Evolutionary conservation across 2,888 invertebrate genomes (phyloP), one percentile per base, ranked within the genome.

Genomic region (Ceraclea dissimilis): DNA sequence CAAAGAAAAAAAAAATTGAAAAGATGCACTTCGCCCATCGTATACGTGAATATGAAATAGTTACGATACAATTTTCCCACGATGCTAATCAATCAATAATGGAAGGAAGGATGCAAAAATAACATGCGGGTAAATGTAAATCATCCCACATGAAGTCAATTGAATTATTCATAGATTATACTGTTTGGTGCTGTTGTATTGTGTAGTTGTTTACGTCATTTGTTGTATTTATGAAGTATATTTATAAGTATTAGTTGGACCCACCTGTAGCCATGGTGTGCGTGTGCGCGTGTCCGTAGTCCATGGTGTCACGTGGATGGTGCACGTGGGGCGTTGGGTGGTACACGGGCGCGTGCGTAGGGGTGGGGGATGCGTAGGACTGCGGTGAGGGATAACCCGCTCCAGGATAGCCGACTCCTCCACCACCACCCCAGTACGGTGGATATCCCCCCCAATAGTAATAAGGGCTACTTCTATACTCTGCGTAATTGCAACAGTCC

Each of bases 401-500:
- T 67, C 73, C 74, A 66, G 68, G 69, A 44, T 53, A 65, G 63
- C 68, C 69, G 63, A 68, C 67, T 65, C 69, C 62, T 68, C 68
- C 66, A 69, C 66, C 60, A 65, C 68, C 67, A 64, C 67, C 61
- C 64, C 69, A 69, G 47, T 70, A 72, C 71, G 44, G 31, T 39
- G 49, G 39, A 31, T n/a, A 26, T 46, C 34, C 49, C 49, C 49
- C 48, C 43, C 52, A 54, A 39, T 53, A 53, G 43, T 57, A 57
- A 47, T 47, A 49, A 31, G 55, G 51, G 21, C 53, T 57, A 51
- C 53, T 68, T 67, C 66, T 74, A 69, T 72, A 75, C 71, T 74
- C 74, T 67, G 72, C 71, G 74, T 75, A 76, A 69, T 75, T 74
- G 71, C 76, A 77, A 71, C 77, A 76, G 67, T 77, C 77, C 77